A percentile compares a stretch with the other conserved stretches of the same genome.
These are phyloP conservation scores for Hyposmocoma kahamanoa DNA, from an alignment of 1,140 invertebrate species.

Conservation along the genomic window DNA sequence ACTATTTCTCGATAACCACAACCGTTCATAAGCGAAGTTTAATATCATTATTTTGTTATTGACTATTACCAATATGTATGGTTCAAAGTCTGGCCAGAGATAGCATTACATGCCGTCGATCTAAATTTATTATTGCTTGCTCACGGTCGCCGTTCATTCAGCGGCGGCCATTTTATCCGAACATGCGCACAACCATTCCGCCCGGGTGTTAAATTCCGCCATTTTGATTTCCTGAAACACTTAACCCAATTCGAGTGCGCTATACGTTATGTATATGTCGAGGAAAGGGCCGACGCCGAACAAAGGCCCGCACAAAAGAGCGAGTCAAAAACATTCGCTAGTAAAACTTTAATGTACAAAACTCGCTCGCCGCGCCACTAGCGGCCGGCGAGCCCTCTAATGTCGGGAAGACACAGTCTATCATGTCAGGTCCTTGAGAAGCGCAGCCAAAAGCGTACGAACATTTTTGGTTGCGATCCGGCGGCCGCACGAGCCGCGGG, in stretches of 20 bases:
- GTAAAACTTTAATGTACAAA: slow-evolving; percentile 50
- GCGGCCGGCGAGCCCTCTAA: slow-evolving; percentile 27
- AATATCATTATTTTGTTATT: slow-evolving; percentile 65
- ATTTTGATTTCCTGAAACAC: slow-evolving; percentile 61
- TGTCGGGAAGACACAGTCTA: slow-evolving; percentile 50
- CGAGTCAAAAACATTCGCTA: slow-evolving; percentile 44
- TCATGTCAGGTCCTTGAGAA: slow-evolving; percentile 24
- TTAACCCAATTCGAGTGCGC: slow-evolving; percentile 49
- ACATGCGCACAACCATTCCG: slow-evolving; percentile 18
- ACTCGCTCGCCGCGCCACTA: slow-evolving; percentile 21
- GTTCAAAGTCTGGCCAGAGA: slow-evolving; percentile 31
- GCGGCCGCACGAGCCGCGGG: slow-evolving; percentile 7
- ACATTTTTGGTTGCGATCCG: slow-evolving; percentile 1
- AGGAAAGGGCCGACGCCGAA: slow-evolving; percentile 39
- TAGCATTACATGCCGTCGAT: slow-evolving; percentile 49
- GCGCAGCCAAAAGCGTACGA: not conserved
- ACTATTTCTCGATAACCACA: slow-evolving; percentile 71
- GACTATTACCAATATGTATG: slow-evolving; percentile 66
- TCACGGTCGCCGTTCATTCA: slow-evolving; percentile 30
- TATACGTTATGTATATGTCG: slow-evolving; percentile 8
- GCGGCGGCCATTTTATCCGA: slow-evolving; percentile 20
- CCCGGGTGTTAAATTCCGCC: slow-evolving; percentile 2
- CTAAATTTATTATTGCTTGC: slow-evolving; percentile 57
- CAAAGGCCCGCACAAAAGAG: slow-evolving; percentile 42
- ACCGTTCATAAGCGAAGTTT: slow-evolving; percentile 73